Evolutionary conservation across 2,888 invertebrate species (phyloP), one percentile per base, ranked within the genome.

Genomic region (Plebejus anna): DNA sequence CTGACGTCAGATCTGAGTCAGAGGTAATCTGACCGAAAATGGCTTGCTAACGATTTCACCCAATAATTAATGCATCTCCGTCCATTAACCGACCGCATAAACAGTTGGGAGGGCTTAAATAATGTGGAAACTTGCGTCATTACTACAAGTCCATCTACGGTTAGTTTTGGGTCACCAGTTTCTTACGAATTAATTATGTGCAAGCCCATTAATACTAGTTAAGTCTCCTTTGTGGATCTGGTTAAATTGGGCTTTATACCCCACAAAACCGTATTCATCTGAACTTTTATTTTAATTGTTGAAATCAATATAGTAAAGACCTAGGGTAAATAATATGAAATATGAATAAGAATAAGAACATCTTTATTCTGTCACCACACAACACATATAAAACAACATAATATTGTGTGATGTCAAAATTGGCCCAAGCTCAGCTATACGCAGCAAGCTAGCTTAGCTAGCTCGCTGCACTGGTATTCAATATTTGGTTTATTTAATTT

Each of bases 71-170:
- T 89, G 88, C 86, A 84, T 89, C 88, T 87, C 87, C 86, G 84
- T 85, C 86, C 87, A 89, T 88, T 90, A 88, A 89, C 88, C 85
- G 86, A 86, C 81, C 83, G 84, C 85, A 84, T 86, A 85, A 88
- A 88, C 87, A 88, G 88, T 89, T 89, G 87, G 85, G 81, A 82
- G 83, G 83, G 85, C 85, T 86, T 88, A 89, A 88, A 89, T 85
- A 90, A 90, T 90, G 89, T 83, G 84, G 85, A 82, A 90, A 90
- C 88, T 90, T 89, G 85, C 86, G 86, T 88, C 88, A 89, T 90
- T 89, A 89, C 88, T 90, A 87, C 87, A 84, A 85, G 86, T 85
- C 85, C 86, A 83, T 84, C 87, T 81, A 82, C 80, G 80, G 79
- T 77, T 77, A 78, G 70, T 77, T 79, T 79, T 38, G 51, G 75